Percentiles rank a stretch among this genome's conserved stretches.
phyloP scores from a whole-genome alignment of 2,797 vertebrate species.

The Hypotaenidia okinawae region DNA sequence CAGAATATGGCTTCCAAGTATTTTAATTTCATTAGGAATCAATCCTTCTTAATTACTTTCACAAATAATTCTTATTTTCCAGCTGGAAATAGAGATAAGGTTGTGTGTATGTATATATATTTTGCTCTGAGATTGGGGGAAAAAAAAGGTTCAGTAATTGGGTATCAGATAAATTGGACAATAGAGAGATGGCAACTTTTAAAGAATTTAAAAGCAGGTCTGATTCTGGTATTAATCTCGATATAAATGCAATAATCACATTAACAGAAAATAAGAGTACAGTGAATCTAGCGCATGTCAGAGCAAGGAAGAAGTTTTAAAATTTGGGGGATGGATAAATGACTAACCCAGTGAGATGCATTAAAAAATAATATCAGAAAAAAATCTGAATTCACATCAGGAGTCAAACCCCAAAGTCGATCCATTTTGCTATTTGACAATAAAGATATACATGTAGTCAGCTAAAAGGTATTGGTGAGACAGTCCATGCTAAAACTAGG shows the following conservation, averaged over 20 bases:
- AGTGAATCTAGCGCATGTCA: neutral
- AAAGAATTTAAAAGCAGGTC: constrained; percentile 38
- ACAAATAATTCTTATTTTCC: constrained; percentile 65
- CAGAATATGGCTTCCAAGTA: constrained; percentile 34
- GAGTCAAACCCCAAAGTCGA: neutral
- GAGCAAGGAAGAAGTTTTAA: neutral
- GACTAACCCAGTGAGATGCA: neutral
- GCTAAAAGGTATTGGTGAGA: neutral
- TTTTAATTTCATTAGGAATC: constrained; percentile 65
- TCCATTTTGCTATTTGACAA: neutral
- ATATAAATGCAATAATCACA: constrained; percentile 21
- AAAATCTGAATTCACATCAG: neutral
- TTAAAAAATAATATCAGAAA: neutral
- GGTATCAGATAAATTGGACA: constrained; percentile 52
- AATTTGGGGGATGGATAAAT: neutral
- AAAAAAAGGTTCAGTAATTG: neutral
- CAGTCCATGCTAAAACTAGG: neutral
- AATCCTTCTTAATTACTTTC: constrained; percentile 64
- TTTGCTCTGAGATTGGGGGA: neutral
- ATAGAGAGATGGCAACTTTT: constrained; percentile 42
- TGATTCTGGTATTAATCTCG: constrained; percentile 37
- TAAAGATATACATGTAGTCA: neutral
- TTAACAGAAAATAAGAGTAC: constrained; percentile 11
- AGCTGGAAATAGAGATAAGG: constrained; percentile 66
- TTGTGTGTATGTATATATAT: neutral